These are phyloP conservation scores for Cydia strobilella DNA, from an alignment of 1,140 invertebrate genomes.

Conservation along the genomic window DNA sequence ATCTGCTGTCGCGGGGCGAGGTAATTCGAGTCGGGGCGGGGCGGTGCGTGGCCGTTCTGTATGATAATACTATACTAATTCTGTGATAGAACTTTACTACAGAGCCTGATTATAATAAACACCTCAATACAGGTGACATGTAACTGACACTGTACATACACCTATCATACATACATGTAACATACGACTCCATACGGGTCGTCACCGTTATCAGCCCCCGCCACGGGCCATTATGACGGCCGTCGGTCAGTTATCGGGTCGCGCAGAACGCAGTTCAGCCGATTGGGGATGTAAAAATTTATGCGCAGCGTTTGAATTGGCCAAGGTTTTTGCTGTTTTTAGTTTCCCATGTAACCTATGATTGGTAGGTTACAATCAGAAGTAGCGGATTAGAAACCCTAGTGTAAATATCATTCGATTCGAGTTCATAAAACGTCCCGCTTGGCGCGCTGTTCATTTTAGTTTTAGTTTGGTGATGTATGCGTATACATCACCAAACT, in stretches of 20 bases:
- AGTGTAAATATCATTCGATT: no score
- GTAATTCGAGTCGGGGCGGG: no score
- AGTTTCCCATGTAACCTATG: no score
- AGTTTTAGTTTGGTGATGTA: no score
- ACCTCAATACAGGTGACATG: not conserved
- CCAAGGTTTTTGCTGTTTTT: not conserved
- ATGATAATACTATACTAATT: no score
- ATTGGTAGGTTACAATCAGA: not conserved
- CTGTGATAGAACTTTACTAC: no score
- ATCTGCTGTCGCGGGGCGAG: no score
- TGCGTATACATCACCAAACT: no score
- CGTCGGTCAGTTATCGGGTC: constrained; percentile 11
- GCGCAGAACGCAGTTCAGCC: not conserved
- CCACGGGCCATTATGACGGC: constrained; percentile 13
- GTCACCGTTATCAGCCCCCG: constrained; percentile 8
- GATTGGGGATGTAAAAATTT: constrained; percentile 28
- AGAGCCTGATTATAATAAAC: not conserved
- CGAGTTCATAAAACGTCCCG: no score
- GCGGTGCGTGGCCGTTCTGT: no score
- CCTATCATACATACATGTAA: no score
- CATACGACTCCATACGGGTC: not conserved
- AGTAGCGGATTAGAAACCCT: not conserved
- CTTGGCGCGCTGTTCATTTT: no score
- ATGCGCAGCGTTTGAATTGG: constrained; percentile 18
- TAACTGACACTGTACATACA: not conserved